Conservation (phyloP, 1,140 invertebrate species). For the Aphis craccivora region DNA sequence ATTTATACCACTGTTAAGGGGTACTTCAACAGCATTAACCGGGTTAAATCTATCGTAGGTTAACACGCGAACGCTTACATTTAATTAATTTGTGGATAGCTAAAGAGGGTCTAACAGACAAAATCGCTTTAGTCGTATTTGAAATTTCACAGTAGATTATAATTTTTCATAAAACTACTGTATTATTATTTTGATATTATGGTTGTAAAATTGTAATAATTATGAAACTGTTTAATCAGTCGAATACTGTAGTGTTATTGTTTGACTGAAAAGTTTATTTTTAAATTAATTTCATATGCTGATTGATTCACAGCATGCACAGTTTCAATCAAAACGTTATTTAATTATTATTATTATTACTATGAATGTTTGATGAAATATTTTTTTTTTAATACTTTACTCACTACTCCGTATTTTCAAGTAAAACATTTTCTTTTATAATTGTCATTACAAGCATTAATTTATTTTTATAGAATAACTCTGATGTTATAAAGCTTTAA, state of each 20-base stretch:
- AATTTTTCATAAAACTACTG: neutral
- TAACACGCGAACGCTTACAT: neutral
- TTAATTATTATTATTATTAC: neutral
- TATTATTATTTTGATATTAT: neutral
- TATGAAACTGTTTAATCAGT: neutral
- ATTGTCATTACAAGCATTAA: neutral
- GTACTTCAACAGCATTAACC: conserved; percentile 18
- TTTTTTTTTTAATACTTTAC: neutral
- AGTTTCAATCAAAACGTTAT: neutral
- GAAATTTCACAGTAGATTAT: neutral
- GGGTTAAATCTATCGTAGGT: neutral
- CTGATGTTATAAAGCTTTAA: neutral
- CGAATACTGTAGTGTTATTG: neutral
- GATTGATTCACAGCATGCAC: neutral
- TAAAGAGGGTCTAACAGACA: conserved; percentile 18
- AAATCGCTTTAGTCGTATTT: neutral
- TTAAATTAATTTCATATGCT: neutral
- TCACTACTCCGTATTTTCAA: neutral
- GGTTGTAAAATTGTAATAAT: neutral
- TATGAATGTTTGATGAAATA: neutral
- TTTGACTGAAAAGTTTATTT: neutral
- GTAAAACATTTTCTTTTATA: neutral
- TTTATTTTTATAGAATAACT: neutral
- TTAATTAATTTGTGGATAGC: neutral
- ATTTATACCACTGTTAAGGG: conserved; percentile 36